Evolutionary conservation across 2,797 vertebrate genomes (phyloP).

Genomic region (Selene dorsalis): DNA sequence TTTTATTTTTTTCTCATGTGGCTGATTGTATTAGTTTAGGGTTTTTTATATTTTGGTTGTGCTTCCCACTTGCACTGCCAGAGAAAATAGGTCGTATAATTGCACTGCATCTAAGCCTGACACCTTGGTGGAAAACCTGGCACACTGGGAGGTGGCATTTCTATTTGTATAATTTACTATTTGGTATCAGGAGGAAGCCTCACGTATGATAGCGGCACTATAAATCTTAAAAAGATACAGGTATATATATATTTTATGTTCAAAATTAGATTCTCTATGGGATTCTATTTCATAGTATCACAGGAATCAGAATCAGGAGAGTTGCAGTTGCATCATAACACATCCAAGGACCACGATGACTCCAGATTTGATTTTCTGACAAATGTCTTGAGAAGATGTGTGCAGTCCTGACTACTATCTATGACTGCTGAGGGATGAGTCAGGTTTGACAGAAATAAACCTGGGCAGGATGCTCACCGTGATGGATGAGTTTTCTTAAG

Average conservation of each 20-base stretch:
- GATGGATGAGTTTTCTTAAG: slow-evolving; percentile 20
- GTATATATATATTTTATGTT: neutral
- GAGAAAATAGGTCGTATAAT: neutral
- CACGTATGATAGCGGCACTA: neutral
- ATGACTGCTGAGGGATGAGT: slow-evolving; percentile 4
- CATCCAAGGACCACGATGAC: neutral
- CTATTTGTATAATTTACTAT: neutral
- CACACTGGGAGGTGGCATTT: neutral
- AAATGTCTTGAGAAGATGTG: neutral
- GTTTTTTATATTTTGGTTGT: no score
- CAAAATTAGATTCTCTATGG: neutral
- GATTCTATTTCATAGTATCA: neutral
- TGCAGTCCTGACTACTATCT: neutral
- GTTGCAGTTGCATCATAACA: neutral
- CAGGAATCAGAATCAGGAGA: neutral
- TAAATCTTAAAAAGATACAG: neutral
- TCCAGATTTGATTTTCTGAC: neutral
- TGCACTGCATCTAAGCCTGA: neutral
- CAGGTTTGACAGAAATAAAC: slow-evolving; percentile 19
- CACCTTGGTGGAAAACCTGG: neutral
- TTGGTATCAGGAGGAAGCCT: neutral
- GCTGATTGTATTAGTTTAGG: neutral
- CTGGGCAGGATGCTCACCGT: neutral
- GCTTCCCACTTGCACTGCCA: neutral
- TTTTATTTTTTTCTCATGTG: neutral